Evolutionary conservation across 2,797 vertebrate species (phyloP), one percentile per base, ranked within the genome.

Genomic region (Arnoldichthys spilopterus): DNA sequence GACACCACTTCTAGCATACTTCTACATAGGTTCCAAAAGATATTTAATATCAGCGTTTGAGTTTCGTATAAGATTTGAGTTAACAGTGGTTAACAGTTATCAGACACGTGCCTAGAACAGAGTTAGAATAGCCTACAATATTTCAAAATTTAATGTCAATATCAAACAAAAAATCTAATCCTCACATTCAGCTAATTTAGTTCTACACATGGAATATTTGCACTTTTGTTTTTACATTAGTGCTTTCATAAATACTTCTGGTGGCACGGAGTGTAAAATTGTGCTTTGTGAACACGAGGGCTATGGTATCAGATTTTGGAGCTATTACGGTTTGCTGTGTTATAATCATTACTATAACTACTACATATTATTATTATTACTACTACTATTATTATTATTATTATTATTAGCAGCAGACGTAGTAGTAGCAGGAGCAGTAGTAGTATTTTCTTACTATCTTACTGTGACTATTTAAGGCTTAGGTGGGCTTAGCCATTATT

Each of bases 401-500:
- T 58, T 58, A 58, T 26, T 58, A 28, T 12, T 30, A 13, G 22
- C 4, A 43, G n/a, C 22, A 66, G 8, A 12, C 3, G 47, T 16
- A 51, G 16, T n/a, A 53, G 4, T 53, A 59, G 24, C 5, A 28
- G 11, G 2, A 26, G 37, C 13, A 43, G 24, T 1, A 4, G 56
- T 22, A 56, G 53, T 24, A 24, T 56, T 22, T 59, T 34, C 28
- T 32, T 62, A 4, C 1, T 18, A 28, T 32, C 59, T 18, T 34
- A 6, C 16, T 63, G 26, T 6, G 1, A 59, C 4, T 59, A 59
- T 59, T 13, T 28, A 26, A 15, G 26, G 15, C 28, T 30, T 59
- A 16, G n/a, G 4, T 6, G 6, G 28, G 2, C 0, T 22, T n/a
- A 26, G 72, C 86, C 85, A 80, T 82, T 82, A 86, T 86, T 86